A percentile compares a stretch with the other conserved stretches of the same genome.
Conservation (phyloP, 2,113 vertebrate species). For the Corvus moneduloides region DNA sequence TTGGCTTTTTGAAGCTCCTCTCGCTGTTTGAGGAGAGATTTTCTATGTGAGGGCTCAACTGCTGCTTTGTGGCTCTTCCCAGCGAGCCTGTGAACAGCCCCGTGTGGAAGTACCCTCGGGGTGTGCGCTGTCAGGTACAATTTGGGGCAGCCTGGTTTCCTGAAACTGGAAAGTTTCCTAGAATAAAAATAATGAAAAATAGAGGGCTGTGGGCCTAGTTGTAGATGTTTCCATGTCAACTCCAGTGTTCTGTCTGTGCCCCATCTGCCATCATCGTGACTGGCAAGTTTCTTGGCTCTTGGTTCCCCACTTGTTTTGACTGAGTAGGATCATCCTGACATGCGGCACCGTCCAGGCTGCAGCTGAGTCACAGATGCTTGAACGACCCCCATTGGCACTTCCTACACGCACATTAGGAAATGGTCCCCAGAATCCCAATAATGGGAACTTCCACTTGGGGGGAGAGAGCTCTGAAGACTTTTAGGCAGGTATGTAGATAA, state of each 20-base stretch:
- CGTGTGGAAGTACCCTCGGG: background rate
- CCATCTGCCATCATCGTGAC: background rate
- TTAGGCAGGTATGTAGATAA: fast-evolving
- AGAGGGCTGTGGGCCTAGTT: background rate
- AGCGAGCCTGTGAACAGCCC: background rate
- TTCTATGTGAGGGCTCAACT: constrained; percentile 27
- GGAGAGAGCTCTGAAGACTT: background rate
- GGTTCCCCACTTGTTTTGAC: background rate
- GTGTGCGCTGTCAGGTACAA: background rate
- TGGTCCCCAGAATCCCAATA: background rate
- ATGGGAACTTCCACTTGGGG: background rate
- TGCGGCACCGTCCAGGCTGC: background rate
- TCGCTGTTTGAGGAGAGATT: background rate
- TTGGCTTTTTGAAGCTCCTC: constrained; percentile 53
- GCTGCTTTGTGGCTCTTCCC: background rate
- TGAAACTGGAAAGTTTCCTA: background rate
- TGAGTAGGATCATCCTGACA: constrained; percentile 17
- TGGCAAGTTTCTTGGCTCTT: background rate
- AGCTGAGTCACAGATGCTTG: background rate
- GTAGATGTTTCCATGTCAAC: background rate
- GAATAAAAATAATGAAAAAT: background rate
- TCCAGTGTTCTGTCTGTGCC: background rate
- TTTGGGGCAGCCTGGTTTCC: background rate
- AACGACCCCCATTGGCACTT: background rate
- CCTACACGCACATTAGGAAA: background rate